These are phyloP conservation scores for Homarus americanus DNA, from an alignment of 1,140 invertebrate species.

Conservation along the genomic window DNA sequence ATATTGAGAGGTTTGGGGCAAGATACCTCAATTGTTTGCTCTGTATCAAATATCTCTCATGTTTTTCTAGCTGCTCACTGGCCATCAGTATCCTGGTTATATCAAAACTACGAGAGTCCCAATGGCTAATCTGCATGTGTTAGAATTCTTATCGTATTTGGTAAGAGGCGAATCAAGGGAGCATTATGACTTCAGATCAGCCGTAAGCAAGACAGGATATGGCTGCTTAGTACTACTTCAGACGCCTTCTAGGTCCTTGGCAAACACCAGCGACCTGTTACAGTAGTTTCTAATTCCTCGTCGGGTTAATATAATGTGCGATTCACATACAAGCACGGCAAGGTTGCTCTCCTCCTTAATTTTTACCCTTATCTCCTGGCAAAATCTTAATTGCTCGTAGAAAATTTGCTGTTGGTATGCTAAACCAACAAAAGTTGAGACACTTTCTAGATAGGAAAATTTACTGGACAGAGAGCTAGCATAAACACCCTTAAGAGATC, in stretches of 20 bases:
- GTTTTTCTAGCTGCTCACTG: too few species aligned
- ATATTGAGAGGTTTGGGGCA: too few species aligned
- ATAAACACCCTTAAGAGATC: conserved; percentile 35
- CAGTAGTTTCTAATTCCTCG: neutral
- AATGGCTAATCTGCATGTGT: too few species aligned
- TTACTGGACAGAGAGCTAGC: conserved; percentile 34
- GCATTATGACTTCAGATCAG: neutral
- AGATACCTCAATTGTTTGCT: too few species aligned
- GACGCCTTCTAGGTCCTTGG: neutral
- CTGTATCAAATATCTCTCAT: too few species aligned
- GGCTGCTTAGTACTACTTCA: neutral
- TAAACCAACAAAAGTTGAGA: conserved; percentile 15
- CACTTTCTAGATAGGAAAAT: conserved; percentile 16
- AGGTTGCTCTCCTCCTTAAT: conserved; percentile 4
- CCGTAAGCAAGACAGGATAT: neutral
- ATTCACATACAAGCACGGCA: neutral
- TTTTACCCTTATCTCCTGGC: conserved; percentile 8
- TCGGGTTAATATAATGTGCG: neutral
- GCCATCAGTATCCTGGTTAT: too few species aligned
- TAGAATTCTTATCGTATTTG: too few species aligned
- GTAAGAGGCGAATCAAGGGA: neutral
- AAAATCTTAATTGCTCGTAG: conserved; percentile 15
- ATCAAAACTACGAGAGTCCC: too few species aligned
- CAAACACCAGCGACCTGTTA: conserved; percentile 2
- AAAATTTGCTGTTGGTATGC: conserved; percentile 21